Conservation (phyloP, 2,797 vertebrate genomes). For the Decapterus maruadsi region DNA sequence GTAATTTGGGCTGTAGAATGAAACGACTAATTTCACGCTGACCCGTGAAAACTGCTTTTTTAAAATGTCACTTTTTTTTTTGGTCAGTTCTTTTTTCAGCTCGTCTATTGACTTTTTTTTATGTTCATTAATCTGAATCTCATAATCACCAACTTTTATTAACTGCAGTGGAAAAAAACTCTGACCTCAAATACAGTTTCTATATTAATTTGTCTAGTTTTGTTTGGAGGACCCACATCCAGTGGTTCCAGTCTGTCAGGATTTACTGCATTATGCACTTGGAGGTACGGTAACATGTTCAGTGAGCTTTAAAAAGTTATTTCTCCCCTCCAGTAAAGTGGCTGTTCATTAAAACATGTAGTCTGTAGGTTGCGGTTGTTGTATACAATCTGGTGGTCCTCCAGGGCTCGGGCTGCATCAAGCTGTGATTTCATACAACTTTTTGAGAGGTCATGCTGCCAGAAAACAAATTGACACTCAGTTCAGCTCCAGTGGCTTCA, state of each 20-base stretch:
- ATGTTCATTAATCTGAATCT: slow-evolving; percentile 3
- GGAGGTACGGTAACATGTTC: slow-evolving; percentile 12
- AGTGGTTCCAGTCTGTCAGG: not conserved
- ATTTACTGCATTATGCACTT: not conserved
- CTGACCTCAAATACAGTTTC: not conserved
- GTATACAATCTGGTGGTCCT: slow-evolving; percentile 33
- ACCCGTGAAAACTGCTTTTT: slow-evolving; percentile 4
- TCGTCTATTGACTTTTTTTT: no score
- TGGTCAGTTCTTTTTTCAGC: no score
- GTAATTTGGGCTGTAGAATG: slow-evolving; percentile 22
- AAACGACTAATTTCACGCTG: slow-evolving; percentile 8
- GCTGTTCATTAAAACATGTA: slow-evolving; percentile 33
- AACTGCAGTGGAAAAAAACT: not conserved
- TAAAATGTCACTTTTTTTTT: slow-evolving; percentile 1
- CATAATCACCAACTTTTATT: not conserved
- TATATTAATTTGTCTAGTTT: not conserved
- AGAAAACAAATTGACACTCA: slow-evolving; percentile 69
- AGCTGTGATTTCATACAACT: slow-evolving; percentile 57
- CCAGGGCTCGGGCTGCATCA: slow-evolving; percentile 22
- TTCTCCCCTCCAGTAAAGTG: slow-evolving; percentile 30
- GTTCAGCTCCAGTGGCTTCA: slow-evolving; percentile 63
- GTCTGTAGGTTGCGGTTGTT: slow-evolving; percentile 28
- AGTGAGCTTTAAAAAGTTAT: slow-evolving; percentile 2
- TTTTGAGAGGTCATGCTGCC: slow-evolving; percentile 59
- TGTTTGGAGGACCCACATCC: not conserved